phyloP scores from a whole-genome alignment of 2,888 invertebrate species.

The Bugulina stolonifera region DNA sequence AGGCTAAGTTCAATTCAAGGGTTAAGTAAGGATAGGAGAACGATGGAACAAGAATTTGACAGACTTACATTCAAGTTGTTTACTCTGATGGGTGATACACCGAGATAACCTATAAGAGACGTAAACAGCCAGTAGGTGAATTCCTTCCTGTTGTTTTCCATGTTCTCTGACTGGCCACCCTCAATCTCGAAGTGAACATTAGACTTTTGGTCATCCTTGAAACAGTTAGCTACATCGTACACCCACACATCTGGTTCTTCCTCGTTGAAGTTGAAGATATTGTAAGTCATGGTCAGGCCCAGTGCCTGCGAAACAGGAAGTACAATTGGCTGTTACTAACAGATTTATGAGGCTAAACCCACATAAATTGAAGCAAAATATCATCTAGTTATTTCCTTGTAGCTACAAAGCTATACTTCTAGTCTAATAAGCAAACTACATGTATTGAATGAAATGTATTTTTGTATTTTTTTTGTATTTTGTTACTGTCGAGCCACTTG shows the following conservation, averaged over 20 bases:
- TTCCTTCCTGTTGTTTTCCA: neutral
- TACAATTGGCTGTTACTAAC: no score
- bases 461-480: no score
- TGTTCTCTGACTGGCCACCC: neutral
- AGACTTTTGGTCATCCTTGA: neutral
- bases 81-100: neutral
- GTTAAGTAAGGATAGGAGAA: no score
- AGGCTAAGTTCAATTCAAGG: no score
- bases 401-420: no score
- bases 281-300: neutral
- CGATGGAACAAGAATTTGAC: no score
- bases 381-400: no score
- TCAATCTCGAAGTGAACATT: neutral
- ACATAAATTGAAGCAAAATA: no score
- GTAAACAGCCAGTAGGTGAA: neutral
- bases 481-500: no score
- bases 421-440: no score
- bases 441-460: no score
- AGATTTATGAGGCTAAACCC: no score
- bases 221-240: neutral
- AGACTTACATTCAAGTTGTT: neutral
- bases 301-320: neutral
- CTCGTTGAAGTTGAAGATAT: constrained; percentile 12
- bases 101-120: neutral
- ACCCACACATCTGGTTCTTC: constrained; percentile 14